Base-by-base conservation (phyloP, 1,140 invertebrate genomes). In the Cotesia glomerata region DNA sequence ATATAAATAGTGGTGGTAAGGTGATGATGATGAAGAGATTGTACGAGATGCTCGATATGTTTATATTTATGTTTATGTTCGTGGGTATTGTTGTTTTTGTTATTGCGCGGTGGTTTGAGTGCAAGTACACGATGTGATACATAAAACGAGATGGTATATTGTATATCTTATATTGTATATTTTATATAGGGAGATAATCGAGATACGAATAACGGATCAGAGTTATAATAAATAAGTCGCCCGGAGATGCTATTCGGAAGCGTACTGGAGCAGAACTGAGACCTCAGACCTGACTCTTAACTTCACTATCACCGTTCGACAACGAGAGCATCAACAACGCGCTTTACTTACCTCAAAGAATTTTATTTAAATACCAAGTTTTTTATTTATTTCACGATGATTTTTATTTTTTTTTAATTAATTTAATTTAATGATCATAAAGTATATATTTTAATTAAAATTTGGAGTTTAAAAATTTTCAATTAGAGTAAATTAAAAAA, bases 261-360 rank as follows among this genome's bases (percentile, higher is more conserved):
- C 82, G 80, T 82, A 84, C 82, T 82, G 78, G 81, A 80, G 81
- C 82, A 81, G 77, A 82, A 84, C 83, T 84, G 83, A 82, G 76
- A 74, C 26, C 26, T 26, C 26, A 26, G 26, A 26, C 26, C 26
- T 26, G 2, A 2, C 26, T 26, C 26, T 2, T 1, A 26, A 26
- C 39, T 81, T 78, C 77, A 75, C 75, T 77, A 80, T 74, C 79
- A 66, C 34, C 71, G 69, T 51, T 71, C 52, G 72, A 74, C 65
- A 62, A 74, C 67, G 74, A 78, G 36, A 36, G 66, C 62, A 61
- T 45, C 45, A 36, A 11, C n/a, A 58, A 45, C 36, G 16, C 68
- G 26, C 39, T n/a, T 69, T 11, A 7, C 52, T 13, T 54, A n/a
- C 3, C 52, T 54, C 52, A 54, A 5, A 54, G 7, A 5, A 26